Evolutionary conservation across 2,888 invertebrate species (phyloP), one percentile per base, ranked within the genome.

Genomic region (Zygogramma bicolorata): DNA sequence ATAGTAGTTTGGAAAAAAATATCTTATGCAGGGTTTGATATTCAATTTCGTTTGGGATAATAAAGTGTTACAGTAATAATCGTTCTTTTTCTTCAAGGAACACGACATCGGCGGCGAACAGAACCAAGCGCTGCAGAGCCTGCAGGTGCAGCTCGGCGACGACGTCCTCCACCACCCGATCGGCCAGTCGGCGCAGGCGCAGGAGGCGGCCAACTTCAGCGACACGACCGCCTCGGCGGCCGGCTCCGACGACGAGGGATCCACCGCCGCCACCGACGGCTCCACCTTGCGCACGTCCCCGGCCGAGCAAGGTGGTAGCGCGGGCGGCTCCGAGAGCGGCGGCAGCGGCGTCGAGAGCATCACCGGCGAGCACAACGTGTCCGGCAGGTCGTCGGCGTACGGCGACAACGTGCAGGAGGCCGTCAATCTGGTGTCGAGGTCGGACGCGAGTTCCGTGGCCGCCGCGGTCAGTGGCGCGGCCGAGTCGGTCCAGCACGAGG

Each of bases 191-290:
- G 76, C 80, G 7, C 84, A 83, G 63, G 84, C 80, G 2, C 81
- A 79, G 75, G 90, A 91, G 82, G 89, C 88, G 15, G 91, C 92
- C 2, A 92, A 93, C 82, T 93, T 93, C 83, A 94, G 94, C 62
- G 95, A 95, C 78, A 93, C 94, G 20, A 93, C 94, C 2, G 94
- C 95, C 18, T 95, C 97, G 15, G 95, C 96, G 2, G 95, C 96
- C 65, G 97, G 96, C 4, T 97, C 97, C 8, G 98, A 98, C 85
- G 97, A 97, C 86, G 98, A 98, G 86, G 97, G 84, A 38, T 97
- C 97, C 77, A 97, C 97, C 38, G 97, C 97, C 7, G 97, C 97
- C 0, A 97, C 97, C 0, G 97, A 97, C 86, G 97, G 97, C 69
- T 97, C 96, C 61, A 97, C 97, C 0, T 89, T 97, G 74, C 92